Evolutionary conservation across 2,113 vertebrate species (phyloP).

Genomic region (Vulpes vulpes): DNA sequence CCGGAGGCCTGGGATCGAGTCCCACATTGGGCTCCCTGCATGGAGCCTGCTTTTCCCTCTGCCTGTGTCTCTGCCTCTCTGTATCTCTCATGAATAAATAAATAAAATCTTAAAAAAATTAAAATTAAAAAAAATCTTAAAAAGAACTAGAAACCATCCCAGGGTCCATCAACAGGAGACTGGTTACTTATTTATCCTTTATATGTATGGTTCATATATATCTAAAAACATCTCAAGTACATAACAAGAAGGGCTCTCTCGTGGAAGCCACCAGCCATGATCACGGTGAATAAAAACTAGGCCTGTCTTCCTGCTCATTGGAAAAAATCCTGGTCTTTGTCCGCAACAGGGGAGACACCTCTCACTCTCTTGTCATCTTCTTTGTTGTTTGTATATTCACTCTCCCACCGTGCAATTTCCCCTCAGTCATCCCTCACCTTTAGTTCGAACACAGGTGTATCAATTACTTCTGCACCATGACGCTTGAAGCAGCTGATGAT

Average conservation of each 20-base stretch:
- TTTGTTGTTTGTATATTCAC: neutral
- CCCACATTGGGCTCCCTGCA: no score
- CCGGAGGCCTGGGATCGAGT: no score
- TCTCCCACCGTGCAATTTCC: neutral
- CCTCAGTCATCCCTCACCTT: constrained; percentile 90
- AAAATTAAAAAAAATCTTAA: no score
- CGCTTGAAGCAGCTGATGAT: constrained; percentile 96
- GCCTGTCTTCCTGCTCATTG: neutral
- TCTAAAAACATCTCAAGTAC: constrained; percentile 18
- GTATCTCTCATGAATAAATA: no score
- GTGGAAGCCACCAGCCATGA: no score
- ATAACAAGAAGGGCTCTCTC: neutral
- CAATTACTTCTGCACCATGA: constrained; percentile 97
- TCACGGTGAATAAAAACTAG: neutral
- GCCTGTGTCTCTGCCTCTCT: no score
- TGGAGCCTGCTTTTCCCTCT: no score
- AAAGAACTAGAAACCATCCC: constrained; percentile 38
- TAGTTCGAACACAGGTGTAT: constrained; percentile 98
- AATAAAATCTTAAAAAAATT: no score
- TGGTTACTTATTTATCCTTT: constrained; percentile 12
- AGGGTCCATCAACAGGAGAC: neutral
- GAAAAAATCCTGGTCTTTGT: constrained; percentile 27
- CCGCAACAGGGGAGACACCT: neutral
- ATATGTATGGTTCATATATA: neutral
- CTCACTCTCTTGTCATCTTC: neutral